These are phyloP conservation scores for Dendrocopos noguchii DNA, from an alignment of 2,113 vertebrate genomes.

Conservation along the genomic window DNA sequence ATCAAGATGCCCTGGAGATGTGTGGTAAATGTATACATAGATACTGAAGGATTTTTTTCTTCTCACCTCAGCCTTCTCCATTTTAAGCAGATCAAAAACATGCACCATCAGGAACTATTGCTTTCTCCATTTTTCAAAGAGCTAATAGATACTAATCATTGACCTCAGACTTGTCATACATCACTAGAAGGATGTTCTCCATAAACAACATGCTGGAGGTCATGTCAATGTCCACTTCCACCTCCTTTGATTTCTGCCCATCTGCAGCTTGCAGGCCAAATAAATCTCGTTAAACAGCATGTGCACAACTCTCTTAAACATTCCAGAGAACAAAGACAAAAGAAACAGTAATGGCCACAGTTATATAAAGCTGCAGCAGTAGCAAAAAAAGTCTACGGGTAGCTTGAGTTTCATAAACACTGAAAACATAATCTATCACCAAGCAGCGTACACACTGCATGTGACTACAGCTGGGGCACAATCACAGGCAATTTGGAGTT, in stretches of 20 bases:
- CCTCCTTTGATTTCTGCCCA: slow-evolving; percentile 73
- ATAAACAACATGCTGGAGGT: slow-evolving; percentile 70
- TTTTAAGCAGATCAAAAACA: slow-evolving; percentile 58
- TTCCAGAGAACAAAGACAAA: slow-evolving; percentile 72
- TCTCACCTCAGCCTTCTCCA: slow-evolving; percentile 18
- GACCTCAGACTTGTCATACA: slow-evolving; percentile 70
- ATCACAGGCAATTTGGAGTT: not conserved
- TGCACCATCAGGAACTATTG: slow-evolving; percentile 67
- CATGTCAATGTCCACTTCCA: slow-evolving; percentile 71
- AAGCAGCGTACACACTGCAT: not conserved
- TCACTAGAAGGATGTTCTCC: slow-evolving; percentile 69
- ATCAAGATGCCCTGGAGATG: not conserved
- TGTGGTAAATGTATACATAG: not conserved
- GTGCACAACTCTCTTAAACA: slow-evolving; percentile 69
- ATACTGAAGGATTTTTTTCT: not conserved
- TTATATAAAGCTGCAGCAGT: slow-evolving; percentile 62
- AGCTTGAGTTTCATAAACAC: slow-evolving; percentile 56
- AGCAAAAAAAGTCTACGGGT: slow-evolving; percentile 23
- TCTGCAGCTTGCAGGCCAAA: slow-evolving; percentile 70
- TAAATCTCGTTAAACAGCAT: slow-evolving; percentile 72
- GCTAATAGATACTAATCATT: slow-evolving; percentile 70
- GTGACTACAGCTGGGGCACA: slow-evolving; percentile 9
- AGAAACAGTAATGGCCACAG: slow-evolving; percentile 49
- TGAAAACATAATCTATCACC: slow-evolving; percentile 50
- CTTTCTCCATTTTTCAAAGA: slow-evolving; percentile 67